Base-by-base conservation (phyloP, 2,113 vertebrate genomes). In the Taurulus bubalis region DNA sequence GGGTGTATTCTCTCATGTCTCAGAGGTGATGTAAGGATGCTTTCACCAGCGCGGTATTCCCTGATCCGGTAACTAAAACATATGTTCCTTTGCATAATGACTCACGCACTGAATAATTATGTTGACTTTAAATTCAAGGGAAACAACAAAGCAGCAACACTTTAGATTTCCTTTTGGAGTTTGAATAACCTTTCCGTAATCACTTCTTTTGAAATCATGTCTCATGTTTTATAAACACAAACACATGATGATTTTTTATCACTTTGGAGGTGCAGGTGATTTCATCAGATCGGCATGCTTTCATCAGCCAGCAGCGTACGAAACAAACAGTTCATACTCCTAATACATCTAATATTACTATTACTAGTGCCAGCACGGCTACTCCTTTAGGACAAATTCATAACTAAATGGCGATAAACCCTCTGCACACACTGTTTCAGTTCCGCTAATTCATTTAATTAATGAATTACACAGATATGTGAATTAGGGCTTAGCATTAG, bases 1-100 rank as follows among this genome's bases (percentile, higher is more conserved):
- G 55, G 58, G 1, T 58, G 38, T 49, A 64, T 60, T 30, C 9
- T 47, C 34, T 65, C 22, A 55, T 34, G 59, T 79, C 24, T 67
- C 59, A 45, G 47, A 38, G 53, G 10, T 78, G 28, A 64, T 65
- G n/a, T 40, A 26, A 69, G 49, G 51, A 66, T 77, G 30, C 66
- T 75, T 74, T 70, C 42, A 77, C 15, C 67, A 24, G n/a, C 42
- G 20, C 30, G 58, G 8, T 24, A 66, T 66, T 66, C 65, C 4
- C 10, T 70, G 20, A 71, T 72, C 34, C 8, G 40, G 30, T 14
- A 42, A 47, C 26, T 14, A 59, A 60, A 40, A 36, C 60, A 63
- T 38, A 58, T 18, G n/a, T 45, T 51, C 12, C n/a, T 24, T 30
- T 0, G 9, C 49, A 26, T 20, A 60, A 69, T 22, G 6, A 11